Evolutionary conservation across 2,888 invertebrate species (phyloP).

Genomic region (Drosophila barbarae): DNA sequence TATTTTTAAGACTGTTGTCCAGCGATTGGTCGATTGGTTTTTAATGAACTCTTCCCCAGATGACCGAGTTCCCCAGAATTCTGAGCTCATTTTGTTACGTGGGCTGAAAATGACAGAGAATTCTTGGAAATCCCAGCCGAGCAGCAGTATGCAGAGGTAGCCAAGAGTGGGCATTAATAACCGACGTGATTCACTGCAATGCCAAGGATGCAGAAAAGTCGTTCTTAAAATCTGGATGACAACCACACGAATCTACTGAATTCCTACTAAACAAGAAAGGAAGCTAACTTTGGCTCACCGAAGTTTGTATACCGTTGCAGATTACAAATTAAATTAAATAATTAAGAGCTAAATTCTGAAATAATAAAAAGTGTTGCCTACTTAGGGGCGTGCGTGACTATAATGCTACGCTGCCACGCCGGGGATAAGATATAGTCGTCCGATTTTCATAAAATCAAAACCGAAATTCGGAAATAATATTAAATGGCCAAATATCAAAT

Average conservation of each 20-base stretch:
- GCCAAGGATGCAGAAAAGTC: not conserved
- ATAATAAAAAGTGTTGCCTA: too few species aligned
- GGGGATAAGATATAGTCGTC: too few species aligned
- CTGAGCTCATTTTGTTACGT: constrained; percentile 61
- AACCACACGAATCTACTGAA: not conserved
- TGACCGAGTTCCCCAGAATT: constrained; percentile 59
- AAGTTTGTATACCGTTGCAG: too few species aligned
- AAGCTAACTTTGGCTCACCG: too few species aligned
- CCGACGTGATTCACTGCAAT: constrained; percentile 1
- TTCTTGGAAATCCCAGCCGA: constrained; percentile 53
- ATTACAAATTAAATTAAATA: too few species aligned
- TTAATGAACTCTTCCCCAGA: constrained; percentile 40
- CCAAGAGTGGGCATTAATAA: constrained; percentile 11
- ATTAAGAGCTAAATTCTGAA: too few species aligned
- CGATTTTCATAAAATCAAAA: too few species aligned
- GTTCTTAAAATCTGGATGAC: not conserved
- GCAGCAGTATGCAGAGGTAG: not conserved
- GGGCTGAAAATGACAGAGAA: constrained; percentile 43
- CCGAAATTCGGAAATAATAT: too few species aligned
- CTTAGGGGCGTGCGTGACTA: too few species aligned
- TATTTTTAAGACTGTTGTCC: constrained; percentile 36
- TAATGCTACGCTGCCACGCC: too few species aligned
- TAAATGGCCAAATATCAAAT: too few species aligned
- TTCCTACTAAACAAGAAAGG: not conserved
- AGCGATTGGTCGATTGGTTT: constrained; percentile 9